Conservation (phyloP, 2,113 vertebrate species). For the Siniperca chuatsi region DNA sequence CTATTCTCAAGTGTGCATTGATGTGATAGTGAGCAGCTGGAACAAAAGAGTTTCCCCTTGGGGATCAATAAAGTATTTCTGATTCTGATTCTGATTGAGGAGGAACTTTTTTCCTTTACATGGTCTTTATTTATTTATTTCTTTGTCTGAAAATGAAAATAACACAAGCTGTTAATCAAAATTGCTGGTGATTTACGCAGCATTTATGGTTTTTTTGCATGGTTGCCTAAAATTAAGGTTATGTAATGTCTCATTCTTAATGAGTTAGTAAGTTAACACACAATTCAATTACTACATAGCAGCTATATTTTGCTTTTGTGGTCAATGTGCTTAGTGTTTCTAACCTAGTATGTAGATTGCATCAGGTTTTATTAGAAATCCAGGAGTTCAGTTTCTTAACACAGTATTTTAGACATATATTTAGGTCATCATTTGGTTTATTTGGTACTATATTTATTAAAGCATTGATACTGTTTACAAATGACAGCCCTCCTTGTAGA, state of each 20-base stretch:
- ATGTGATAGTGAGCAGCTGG: too few species aligned
- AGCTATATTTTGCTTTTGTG: neutral
- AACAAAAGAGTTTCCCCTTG: too few species aligned
- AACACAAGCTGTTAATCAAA: neutral
- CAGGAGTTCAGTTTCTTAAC: neutral
- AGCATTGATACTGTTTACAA: constrained; percentile 4
- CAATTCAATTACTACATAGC: neutral
- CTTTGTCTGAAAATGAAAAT: neutral
- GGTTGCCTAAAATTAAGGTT: neutral
- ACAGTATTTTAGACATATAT: neutral
- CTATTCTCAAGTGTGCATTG: too few species aligned
- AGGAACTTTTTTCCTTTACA: neutral
- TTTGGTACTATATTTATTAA: neutral
- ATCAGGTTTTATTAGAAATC: neutral
- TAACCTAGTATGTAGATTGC: neutral
- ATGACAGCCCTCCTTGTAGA: constrained; percentile 2
- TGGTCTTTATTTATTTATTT: neutral
- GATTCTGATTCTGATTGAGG: neutral
- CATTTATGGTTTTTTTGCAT: neutral
- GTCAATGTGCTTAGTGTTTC: neutral
- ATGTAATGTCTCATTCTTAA: neutral
- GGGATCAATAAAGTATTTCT: too few species aligned
- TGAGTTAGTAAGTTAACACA: neutral
- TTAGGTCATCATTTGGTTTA: neutral
- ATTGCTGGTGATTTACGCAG: neutral